phyloP scores from a whole-genome alignment of 1,140 invertebrate species.

The Trigoniulus corallinus region DNA sequence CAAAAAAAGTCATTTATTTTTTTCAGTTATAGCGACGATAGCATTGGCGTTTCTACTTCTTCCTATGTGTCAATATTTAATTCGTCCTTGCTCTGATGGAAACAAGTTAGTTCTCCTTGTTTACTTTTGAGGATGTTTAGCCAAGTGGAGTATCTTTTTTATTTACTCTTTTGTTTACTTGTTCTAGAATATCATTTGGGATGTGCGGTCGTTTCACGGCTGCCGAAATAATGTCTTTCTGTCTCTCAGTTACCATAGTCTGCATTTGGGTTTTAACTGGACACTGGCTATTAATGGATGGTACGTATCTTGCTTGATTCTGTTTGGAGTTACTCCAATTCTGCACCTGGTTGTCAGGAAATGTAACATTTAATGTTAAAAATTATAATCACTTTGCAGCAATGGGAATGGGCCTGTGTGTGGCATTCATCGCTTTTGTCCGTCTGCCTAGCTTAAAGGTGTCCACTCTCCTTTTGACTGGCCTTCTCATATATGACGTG shows the following conservation, averaged over 20 bases:
- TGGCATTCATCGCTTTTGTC: conserved; percentile 93
- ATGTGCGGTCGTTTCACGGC: conserved; percentile 78
- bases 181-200: conserved; percentile 64
- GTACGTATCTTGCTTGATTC: conserved; percentile 26
- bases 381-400: conserved; percentile 41
- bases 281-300: conserved; percentile 96
- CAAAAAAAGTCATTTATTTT: too few species aligned
- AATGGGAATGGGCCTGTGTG: conserved; percentile 92
- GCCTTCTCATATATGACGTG: conserved; percentile 88
- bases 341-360: not conserved
- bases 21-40: conserved; percentile 84
- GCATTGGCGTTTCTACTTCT: conserved; percentile 86
- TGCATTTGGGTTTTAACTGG: conserved; percentile 93
- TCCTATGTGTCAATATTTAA: conserved; percentile 93
- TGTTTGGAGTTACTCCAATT: not conserved
- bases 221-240: conserved; percentile 84
- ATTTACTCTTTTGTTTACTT: not conserved
- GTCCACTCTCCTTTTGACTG: conserved; percentile 82
- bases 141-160: not conserved
- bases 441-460: conserved; percentile 90
- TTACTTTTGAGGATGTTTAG: not conserved
- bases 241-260: conserved; percentile 78
- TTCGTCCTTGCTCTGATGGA: conserved; percentile 64
- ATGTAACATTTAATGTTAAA: conserved; percentile 10
- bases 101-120: conserved; percentile 35